A percentile compares a stretch with the other conserved stretches of the same genome.
These are phyloP conservation scores for Pycnomerus fuliginosus DNA, from an alignment of 2,888 invertebrate genomes.

Conservation along the genomic window DNA sequence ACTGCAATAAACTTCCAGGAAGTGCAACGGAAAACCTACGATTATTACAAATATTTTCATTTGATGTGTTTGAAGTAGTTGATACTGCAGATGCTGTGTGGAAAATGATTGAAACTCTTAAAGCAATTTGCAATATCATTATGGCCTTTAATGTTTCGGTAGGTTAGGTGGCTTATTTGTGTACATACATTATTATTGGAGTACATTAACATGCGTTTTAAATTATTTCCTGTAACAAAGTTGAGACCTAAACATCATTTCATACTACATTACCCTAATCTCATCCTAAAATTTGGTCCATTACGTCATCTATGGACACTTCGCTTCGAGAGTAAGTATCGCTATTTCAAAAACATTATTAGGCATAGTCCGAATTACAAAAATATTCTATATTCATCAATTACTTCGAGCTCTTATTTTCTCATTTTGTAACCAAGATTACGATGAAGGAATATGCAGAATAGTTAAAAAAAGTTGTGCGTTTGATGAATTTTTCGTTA, in stretches of 20 bases:
- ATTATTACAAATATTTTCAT: too few species aligned
- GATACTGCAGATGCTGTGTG: too few species aligned
- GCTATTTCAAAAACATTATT: constrained; percentile 21
- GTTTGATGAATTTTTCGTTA: too few species aligned
- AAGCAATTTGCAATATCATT: too few species aligned
- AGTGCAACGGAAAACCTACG: not conserved
- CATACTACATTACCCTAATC: constrained; percentile 29
- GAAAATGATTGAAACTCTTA: too few species aligned
- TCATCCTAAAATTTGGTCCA: constrained; percentile 29
- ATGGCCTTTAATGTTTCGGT: too few species aligned
- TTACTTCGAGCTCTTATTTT: constrained; percentile 9
- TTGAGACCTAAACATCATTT: constrained; percentile 32
- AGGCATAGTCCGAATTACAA: constrained; percentile 20
- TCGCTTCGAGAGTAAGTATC: constrained; percentile 31
- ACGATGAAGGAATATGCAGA: too few species aligned
- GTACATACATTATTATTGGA: too few species aligned
- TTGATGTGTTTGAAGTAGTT: too few species aligned
- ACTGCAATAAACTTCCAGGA: not conserved
- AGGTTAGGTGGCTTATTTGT: too few species aligned
- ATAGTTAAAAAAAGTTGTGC: too few species aligned
- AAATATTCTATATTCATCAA: constrained; percentile 21
- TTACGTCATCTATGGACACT: constrained; percentile 26
- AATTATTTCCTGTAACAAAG: constrained; percentile 11
- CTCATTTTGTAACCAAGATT: too few species aligned
- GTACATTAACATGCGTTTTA: not conserved